Conservation (phyloP, 2,888 invertebrate species). For the Diaphora mendica region DNA sequence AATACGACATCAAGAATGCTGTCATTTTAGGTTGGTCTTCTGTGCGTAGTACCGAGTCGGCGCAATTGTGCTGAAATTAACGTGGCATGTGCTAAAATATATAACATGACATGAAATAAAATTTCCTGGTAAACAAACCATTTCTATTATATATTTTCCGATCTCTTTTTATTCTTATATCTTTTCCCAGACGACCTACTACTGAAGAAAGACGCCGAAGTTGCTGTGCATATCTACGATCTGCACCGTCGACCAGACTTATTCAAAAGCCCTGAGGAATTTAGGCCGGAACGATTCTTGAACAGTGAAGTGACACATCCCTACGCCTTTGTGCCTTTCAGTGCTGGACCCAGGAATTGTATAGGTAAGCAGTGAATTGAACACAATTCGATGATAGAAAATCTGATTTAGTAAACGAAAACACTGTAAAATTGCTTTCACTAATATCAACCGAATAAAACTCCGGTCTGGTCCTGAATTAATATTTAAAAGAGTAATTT, state of each 20-base stretch:
- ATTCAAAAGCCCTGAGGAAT: constrained; percentile 89
- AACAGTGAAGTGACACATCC: constrained; percentile 85
- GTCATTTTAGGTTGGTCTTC: too few relatives aligned
- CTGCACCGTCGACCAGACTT: constrained; percentile 87
- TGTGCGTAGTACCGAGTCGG: too few relatives aligned
- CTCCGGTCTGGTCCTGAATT: too few relatives aligned
- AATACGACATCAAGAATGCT: too few relatives aligned
- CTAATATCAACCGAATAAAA: too few relatives aligned
- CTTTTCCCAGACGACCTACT: constrained; percentile 69
- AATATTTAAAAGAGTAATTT: too few relatives aligned
- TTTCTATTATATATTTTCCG: too few relatives aligned
- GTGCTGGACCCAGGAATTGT: constrained; percentile 89
- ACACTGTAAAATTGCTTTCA: too few relatives aligned
- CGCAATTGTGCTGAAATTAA: too few relatives aligned
- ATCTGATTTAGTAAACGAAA: neutral
- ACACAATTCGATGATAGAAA: neutral
- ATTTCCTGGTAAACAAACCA: too few relatives aligned
- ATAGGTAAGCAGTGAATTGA: constrained; percentile 80
- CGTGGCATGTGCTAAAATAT: too few relatives aligned
- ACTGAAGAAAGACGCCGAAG: constrained; percentile 78
- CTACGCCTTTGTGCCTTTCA: constrained; percentile 88
- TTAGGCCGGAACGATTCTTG: constrained; percentile 88
- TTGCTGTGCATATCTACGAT: constrained; percentile 86
- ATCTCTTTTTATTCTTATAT: neutral
- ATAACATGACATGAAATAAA: too few relatives aligned